phyloP scores from a whole-genome alignment of 2,113 vertebrate genomes.

The Callionymus lyra region DNA sequence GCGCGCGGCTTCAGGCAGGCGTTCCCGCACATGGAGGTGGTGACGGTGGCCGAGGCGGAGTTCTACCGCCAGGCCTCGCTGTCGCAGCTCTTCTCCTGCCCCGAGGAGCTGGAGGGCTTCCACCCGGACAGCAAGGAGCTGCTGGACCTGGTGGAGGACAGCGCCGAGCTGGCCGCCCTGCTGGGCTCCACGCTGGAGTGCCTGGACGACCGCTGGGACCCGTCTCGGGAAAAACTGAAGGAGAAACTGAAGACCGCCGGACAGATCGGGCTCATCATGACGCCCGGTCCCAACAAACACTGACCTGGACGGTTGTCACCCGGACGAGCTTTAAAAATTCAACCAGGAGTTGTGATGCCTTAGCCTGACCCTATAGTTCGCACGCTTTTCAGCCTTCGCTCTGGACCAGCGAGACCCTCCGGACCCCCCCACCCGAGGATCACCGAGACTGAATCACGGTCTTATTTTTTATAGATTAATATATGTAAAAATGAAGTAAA shows the following conservation, averaged over 20 bases:
- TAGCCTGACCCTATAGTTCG: conserved; percentile 35
- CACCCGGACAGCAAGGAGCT: conserved; percentile 87
- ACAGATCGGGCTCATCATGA: conserved; percentile 49
- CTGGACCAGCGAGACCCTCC: conserved; percentile 35
- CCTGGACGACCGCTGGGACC: conserved; percentile 66
- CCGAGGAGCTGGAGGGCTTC: conserved; percentile 82
- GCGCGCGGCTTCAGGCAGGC: conserved; percentile 81
- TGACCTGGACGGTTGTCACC: conserved; percentile 18
- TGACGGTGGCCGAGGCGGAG: conserved; percentile 83
- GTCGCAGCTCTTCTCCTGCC: conserved; percentile 84
- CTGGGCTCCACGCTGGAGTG: conserved; percentile 85
- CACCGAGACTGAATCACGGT: conserved; percentile 74
- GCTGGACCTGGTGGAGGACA: conserved; percentile 88
- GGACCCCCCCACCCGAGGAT: conserved; percentile 60
- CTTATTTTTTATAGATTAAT: conserved; percentile 73
- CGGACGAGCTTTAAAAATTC: conserved; percentile 30
- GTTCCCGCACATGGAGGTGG: conserved; percentile 84
- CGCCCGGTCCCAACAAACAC: conserved; percentile 16
- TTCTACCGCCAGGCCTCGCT: conserved; percentile 87
- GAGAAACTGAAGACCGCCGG: conserved; percentile 45
- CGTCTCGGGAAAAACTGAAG: conserved; percentile 42
- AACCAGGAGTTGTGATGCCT: conserved; percentile 37
- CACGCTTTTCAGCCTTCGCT: conserved; percentile 28
- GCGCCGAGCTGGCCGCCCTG: conserved; percentile 79
- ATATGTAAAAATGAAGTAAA: conserved; percentile 62